These are phyloP conservation scores for Caerostris darwini DNA, from an alignment of 1,140 invertebrate species.

Conservation along the genomic window DNA sequence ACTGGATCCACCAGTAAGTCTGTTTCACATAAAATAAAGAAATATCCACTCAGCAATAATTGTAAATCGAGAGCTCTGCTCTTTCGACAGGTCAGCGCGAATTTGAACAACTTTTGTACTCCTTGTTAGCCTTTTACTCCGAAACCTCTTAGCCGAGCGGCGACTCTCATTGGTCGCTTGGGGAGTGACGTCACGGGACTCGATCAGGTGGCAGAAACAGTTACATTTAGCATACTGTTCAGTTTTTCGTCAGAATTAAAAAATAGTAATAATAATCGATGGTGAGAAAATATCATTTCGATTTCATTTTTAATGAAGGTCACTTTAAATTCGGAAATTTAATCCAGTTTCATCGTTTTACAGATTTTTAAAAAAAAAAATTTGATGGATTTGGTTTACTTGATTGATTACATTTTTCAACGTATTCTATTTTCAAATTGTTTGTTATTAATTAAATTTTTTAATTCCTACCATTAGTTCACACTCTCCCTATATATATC, in stretches of 20 bases:
- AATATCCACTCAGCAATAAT: neutral
- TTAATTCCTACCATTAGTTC: too few species aligned
- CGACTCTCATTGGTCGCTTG: conserved; percentile 4
- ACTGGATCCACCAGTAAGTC: neutral
- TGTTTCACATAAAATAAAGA: neutral
- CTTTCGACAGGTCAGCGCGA: neutral
- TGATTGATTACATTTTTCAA: too few species aligned
- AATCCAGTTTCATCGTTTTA: too few species aligned
- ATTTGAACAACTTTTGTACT: conserved; percentile 7
- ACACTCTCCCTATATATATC: too few species aligned
- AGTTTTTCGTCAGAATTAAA: too few species aligned
- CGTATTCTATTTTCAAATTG: too few species aligned
- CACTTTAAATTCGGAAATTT: too few species aligned
- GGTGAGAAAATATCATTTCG: neutral
- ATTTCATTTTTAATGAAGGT: neutral
- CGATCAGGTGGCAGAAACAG: neutral
- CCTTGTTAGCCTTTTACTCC: conserved; percentile 17
- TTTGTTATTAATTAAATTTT: too few species aligned
- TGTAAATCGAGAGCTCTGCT: neutral
- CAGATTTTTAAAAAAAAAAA: too few species aligned
- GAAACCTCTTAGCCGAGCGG: conserved; percentile 10
- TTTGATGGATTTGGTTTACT: too few species aligned
- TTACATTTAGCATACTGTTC: too few species aligned
- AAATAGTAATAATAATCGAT: too few species aligned
- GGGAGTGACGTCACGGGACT: neutral